Evolutionary conservation across 2,113 vertebrate genomes (phyloP), one percentile per base, ranked within the genome.

Genomic region (Marcusenius ussheri): DNA sequence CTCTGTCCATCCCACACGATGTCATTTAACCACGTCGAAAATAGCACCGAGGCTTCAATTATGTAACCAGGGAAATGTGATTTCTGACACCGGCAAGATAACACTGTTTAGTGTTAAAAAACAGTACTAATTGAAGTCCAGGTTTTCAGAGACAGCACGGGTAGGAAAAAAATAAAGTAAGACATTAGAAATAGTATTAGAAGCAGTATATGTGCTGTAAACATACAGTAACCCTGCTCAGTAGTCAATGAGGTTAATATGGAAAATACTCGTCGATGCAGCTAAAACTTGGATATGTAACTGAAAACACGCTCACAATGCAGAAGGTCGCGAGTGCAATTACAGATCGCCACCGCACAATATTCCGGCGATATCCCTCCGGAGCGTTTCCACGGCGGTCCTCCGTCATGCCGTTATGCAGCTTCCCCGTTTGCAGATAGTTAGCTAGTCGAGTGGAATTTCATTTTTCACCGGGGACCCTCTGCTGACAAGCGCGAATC

Each of bases 381-480:
- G 27, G 85, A 53, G 24, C 24, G 1, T 50, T 50, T 87, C 46
- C 49, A 10, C 21, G 49, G 85, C 11, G n/a, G 6, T 31, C 27
- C 49, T 53, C 49, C 10, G 49, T 51, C 49, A 19, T 53, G 85
- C 5, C 27, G 15, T 51, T 51, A 51, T 87, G 11, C 49, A n/a
- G 11, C 24, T 27, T 87, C 84, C 49, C 49, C 8, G 46, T 51
- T 19, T 51, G 85, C 27, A 58, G 51, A 50, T 58, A 27, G 87
- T 58, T 87, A 87, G 24, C 49, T 62, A 88, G 51, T 90, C 89
- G 47, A 56, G 42, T 24, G 56, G 53, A 84, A 87, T 42, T 90
- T 42, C 51, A 83, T 58, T 27, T 42, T 11, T 85, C 83, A 46
- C 42, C 17, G 3, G 80, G n/a, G 21, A 19, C 56, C 77, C 27